Evolutionary conservation across 2,113 vertebrate genomes (phyloP).

Genomic region (Scomber scombrus): DNA sequence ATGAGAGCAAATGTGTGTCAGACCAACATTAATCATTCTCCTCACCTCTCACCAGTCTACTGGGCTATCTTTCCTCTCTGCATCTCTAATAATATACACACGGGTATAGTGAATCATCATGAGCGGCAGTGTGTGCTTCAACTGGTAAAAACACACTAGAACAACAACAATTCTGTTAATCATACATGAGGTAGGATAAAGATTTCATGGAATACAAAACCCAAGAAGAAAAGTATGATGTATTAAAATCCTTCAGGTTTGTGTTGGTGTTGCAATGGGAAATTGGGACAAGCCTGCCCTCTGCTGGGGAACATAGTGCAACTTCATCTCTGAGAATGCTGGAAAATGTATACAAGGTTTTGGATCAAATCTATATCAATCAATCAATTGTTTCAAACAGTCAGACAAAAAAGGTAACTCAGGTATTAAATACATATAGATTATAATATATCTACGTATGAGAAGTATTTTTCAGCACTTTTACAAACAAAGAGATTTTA

Average conservation of each 20-base stretch:
- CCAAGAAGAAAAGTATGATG: not conserved
- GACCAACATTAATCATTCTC: constrained; percentile 30
- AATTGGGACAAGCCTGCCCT: constrained; percentile 60
- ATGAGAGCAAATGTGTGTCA: constrained; percentile 6
- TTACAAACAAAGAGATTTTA: no score
- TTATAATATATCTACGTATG: no score
- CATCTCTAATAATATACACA: not conserved
- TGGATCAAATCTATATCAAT: not conserved
- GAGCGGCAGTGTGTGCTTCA: not conserved
- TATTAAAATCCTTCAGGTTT: not conserved
- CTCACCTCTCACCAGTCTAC: constrained; percentile 10
- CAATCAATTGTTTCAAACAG: no score
- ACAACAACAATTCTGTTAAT: not conserved
- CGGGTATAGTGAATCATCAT: not conserved
- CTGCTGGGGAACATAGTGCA: constrained; percentile 41
- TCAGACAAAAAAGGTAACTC: no score
- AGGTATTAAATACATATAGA: no score
- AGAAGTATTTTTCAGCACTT: no score
- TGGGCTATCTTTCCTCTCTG: not conserved
- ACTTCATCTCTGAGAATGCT: not conserved
- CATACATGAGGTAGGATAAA: not conserved
- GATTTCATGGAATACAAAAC: not conserved
- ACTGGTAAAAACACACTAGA: not conserved
- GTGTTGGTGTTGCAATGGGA: not conserved
- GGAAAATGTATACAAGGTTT: not conserved